Conservation (phyloP, 2,113 vertebrate genomes). For the Scomber scombrus region DNA sequence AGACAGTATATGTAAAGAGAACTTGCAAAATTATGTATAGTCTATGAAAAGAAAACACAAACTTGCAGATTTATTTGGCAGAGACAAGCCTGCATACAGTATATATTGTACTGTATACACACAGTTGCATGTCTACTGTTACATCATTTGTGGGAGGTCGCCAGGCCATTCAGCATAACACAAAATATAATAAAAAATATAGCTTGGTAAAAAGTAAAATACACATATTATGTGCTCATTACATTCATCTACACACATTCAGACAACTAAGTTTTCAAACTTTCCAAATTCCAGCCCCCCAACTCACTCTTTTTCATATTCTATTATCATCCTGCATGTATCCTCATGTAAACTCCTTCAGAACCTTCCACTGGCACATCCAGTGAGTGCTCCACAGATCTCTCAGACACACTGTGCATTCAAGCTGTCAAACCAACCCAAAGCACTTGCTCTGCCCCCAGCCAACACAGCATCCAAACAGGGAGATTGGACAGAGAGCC, state of each 20-base stretch:
- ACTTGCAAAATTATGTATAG: not conserved
- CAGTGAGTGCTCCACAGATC: constrained; percentile 46
- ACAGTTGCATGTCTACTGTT: constrained; percentile 2
- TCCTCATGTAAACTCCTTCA: constrained; percentile 42
- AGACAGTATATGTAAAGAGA: not conserved
- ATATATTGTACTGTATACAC: not conserved
- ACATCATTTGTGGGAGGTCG: not conserved
- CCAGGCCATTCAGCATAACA: not conserved
- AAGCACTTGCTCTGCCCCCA: constrained; percentile 16
- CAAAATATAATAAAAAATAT: not conserved
- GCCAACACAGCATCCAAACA: constrained; percentile 50
- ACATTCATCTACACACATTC: not conserved
- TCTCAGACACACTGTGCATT: constrained; percentile 23
- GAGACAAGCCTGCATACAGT: not conserved
- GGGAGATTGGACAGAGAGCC: constrained; percentile 48
- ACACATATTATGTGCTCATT: constrained; percentile 2
- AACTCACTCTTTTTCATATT: constrained; percentile 17
- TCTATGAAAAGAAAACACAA: not conserved
- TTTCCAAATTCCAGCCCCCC: not conserved
- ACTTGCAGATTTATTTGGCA: not conserved
- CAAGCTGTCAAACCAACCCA: constrained; percentile 69
- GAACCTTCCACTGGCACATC: constrained; percentile 27
- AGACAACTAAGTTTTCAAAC: constrained; percentile 27
- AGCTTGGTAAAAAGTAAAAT: not conserved
- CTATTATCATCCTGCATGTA: constrained; percentile 30